Evolutionary conservation across 1,140 invertebrate species (phyloP), one percentile per base, ranked within the genome.

Genomic region (Zaprionus ornatus): DNA sequence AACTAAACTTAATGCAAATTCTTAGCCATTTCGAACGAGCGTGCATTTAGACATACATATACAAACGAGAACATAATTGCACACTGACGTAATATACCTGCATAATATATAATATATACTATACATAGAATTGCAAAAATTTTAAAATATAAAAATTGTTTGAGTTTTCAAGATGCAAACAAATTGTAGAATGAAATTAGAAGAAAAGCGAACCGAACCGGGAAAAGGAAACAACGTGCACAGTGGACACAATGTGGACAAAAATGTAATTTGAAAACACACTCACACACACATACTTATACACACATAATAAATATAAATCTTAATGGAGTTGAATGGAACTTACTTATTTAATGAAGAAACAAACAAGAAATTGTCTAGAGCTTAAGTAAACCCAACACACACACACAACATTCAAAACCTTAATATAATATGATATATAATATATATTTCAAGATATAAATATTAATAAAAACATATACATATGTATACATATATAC

Each of bases 11-110:
- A 63, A 67, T 68, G 71, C 77, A 84, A 74, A 76, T 87, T 86
- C 83, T 85, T 87, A 86, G 84, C 84, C 85, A 90, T 90, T 90
- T 88, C 72, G 81, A 88, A 84, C 67, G 75, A 81, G 84, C 74
- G 85, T 84, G 84, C 84, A 87, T 87, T 87, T 87, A 87, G 54
- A 84, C 60, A 65, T 45, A 75, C 68, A 71, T 55, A 73, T 48
- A 71, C 54, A 65, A 32, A 69, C 65, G 25, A 61, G 9, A 23
- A 52, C 35, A 67, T 60, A 61, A 37, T 59, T 61, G 54, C 29
- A 66, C n/a, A 40, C 27, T 52, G 17, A 68, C 27, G 40, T 59
- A 37, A 67, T 67, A 57, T 57, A 67, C n/a, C 17, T 57, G 35
- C 35, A 37, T 57, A 57, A n/a, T 59, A 29, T 5, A 45, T 21